Evolutionary conservation across 2,888 invertebrate species (phyloP).

Genomic region (Nemapogon koenigi): DNA sequence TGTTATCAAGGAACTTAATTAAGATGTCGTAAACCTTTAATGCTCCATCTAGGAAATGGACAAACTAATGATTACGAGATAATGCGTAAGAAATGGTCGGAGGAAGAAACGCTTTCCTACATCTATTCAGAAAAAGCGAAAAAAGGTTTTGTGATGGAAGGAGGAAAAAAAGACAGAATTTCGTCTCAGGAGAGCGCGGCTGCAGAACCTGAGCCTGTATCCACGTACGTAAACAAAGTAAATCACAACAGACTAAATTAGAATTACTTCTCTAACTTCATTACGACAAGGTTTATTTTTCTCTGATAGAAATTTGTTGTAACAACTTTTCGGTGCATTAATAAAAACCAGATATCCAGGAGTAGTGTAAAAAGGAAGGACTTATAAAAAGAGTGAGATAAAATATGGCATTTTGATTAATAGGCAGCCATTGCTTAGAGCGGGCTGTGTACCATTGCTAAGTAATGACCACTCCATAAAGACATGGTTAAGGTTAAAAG

Average conservation of each 20-base stretch:
- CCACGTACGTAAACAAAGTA: slow-evolving; percentile 22
- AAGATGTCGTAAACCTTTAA: slow-evolving; percentile 42
- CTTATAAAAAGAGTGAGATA: slow-evolving; percentile 43
- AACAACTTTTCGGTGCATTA: slow-evolving; percentile 17
- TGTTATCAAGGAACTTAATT: slow-evolving; percentile 28
- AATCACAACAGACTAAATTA: not conserved
- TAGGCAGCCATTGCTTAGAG: slow-evolving; percentile 62
- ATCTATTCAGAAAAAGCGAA: slow-evolving; percentile 43
- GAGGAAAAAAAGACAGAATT: slow-evolving; percentile 54
- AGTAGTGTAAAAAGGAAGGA: slow-evolving; percentile 44
- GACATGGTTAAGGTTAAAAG: slow-evolving; percentile 66
- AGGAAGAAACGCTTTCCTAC: slow-evolving; percentile 47
- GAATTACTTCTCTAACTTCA: not conserved
- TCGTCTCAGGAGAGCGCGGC: slow-evolving; percentile 61
- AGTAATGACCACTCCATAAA: slow-evolving; percentile 66
- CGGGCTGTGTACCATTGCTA: slow-evolving; percentile 63
- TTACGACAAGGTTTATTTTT: slow-evolving; percentile 1
- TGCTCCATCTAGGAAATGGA: slow-evolving; percentile 42
- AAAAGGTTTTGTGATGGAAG: slow-evolving; percentile 54
- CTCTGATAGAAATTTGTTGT: not conserved
- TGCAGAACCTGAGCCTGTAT: slow-evolving; percentile 46
- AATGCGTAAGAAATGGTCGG: slow-evolving; percentile 57
- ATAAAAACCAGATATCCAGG: slow-evolving; percentile 46
- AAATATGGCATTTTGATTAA: slow-evolving; percentile 64
- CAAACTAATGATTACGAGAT: slow-evolving; percentile 56